A percentile compares a stretch with the other conserved stretches of the same genome.
These are phyloP conservation scores for Eilema depressum DNA, from an alignment of 2,888 invertebrate species.

Conservation along the genomic window DNA sequence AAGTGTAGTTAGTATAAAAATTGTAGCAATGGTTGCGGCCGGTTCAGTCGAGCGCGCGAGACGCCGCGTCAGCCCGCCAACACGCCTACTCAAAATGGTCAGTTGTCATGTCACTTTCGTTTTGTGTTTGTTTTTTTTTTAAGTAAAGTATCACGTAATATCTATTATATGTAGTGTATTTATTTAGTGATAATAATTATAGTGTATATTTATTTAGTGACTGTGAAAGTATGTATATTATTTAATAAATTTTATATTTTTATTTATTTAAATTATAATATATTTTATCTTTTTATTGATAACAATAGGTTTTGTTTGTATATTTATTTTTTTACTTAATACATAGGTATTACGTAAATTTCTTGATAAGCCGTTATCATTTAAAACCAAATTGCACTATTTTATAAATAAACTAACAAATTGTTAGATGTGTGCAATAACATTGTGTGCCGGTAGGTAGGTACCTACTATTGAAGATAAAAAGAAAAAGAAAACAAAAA, in stretches of 20 bases:
- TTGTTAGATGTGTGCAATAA: neutral
- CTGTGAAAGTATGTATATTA: constrained; percentile 46
- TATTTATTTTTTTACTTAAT: neutral
- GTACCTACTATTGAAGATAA: neutral
- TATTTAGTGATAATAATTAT: constrained; percentile 32
- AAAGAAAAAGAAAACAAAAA: neutral
- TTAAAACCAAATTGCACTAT: neutral
- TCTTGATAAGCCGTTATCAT: neutral
- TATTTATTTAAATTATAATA: neutral
- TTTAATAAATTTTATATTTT: constrained; percentile 4
- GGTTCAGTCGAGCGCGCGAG: constrained; percentile 76
- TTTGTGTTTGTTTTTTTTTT: constrained; percentile 64
- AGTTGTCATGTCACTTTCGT: constrained; percentile 75
- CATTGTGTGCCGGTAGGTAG: neutral
- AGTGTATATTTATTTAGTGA: constrained; percentile 47
- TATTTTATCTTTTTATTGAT: neutral
- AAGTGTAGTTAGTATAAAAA: constrained; percentile 80
- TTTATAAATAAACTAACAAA: neutral
- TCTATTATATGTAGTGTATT: constrained; percentile 39
- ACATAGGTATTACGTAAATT: neutral
- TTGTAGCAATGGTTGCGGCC: constrained; percentile 69
- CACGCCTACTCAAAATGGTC: constrained; percentile 74
- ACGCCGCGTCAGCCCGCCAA: constrained; percentile 57
- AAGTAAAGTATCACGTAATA: constrained; percentile 51
- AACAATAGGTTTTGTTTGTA: neutral